Conservation (phyloP, 2,888 invertebrate genomes). For the Trichacis sp. region DNA sequence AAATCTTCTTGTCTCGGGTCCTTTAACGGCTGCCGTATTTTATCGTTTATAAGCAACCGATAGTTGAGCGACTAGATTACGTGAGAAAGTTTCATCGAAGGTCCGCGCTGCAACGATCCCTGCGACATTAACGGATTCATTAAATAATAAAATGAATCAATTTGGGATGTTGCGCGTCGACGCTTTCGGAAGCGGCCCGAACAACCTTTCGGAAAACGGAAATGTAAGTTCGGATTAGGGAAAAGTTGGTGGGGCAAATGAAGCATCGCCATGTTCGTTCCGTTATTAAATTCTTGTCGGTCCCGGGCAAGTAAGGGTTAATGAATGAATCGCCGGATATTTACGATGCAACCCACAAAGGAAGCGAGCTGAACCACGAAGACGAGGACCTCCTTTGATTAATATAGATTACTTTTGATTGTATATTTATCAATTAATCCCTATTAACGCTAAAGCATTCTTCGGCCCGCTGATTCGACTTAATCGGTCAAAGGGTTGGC, state of each 20-base stretch:
- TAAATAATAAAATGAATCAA: background rate
- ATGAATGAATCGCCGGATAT: slow-evolving; percentile 69
- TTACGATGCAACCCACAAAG: slow-evolving; percentile 63
- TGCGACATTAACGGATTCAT: background rate
- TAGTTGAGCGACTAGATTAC: slow-evolving; percentile 43
- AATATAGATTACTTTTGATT: slow-evolving; percentile 69
- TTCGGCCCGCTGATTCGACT: slow-evolving; percentile 60
- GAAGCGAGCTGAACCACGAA: slow-evolving; percentile 57
- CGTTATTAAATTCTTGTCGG: slow-evolving; percentile 54
- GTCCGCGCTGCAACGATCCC: background rate
- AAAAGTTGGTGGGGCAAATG: slow-evolving; percentile 16
- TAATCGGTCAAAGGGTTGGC: slow-evolving; percentile 65
- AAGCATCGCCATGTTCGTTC: slow-evolving; percentile 51
- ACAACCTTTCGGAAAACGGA: background rate
- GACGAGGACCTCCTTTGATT: slow-evolving; percentile 64
- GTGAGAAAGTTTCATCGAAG: slow-evolving; percentile 21
- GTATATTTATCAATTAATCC: slow-evolving; percentile 69
- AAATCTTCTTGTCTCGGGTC: slow-evolving; percentile 54
- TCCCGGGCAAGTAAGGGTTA: slow-evolving; percentile 62
- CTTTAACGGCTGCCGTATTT: slow-evolving; percentile 59
- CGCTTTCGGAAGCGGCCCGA: background rate
- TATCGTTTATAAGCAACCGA: slow-evolving; percentile 55
- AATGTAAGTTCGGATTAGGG: background rate
- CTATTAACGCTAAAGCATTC: slow-evolving; percentile 59
- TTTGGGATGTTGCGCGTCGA: background rate